Evolutionary conservation across 2,888 invertebrate genomes (phyloP).

Genomic region (Homarus gammarus): DNA sequence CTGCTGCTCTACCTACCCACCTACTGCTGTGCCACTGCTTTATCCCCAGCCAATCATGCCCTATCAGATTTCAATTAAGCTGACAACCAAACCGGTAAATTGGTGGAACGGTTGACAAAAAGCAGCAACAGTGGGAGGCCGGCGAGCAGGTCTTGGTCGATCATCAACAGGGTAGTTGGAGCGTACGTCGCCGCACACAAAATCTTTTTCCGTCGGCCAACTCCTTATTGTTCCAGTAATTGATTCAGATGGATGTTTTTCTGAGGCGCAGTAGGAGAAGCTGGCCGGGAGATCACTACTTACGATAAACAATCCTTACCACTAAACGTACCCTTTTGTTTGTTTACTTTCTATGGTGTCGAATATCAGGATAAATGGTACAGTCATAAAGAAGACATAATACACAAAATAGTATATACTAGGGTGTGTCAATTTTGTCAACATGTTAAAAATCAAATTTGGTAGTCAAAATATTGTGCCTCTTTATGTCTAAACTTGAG

Average conservation of each 20-base stretch:
- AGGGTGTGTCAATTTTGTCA: too few species aligned
- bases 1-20: not conserved
- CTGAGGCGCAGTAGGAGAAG: not conserved
- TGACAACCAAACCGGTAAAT: conserved; percentile 4
- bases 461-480: too few species aligned
- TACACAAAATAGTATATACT: too few species aligned
- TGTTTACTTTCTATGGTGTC: too few species aligned
- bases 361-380: too few species aligned
- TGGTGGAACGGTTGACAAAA: not conserved
- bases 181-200: not conserved
- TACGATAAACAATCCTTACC: too few species aligned
- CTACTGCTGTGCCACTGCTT: not conserved
- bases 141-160: not conserved
- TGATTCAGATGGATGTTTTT: not conserved
- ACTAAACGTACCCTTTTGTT: too few species aligned
- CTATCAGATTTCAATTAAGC: not conserved
- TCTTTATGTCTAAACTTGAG: too few species aligned
- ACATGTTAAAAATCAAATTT: too few species aligned
- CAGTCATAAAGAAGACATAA: too few species aligned
- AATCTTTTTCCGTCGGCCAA: not conserved
- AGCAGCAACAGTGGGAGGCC: not conserved
- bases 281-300: too few species aligned
- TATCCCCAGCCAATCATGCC: not conserved
- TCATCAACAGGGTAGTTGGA: not conserved
- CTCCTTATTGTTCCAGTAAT: not conserved